phyloP scores from a whole-genome alignment of 2,113 vertebrate species.

The Paramormyrops kingsleyae region DNA sequence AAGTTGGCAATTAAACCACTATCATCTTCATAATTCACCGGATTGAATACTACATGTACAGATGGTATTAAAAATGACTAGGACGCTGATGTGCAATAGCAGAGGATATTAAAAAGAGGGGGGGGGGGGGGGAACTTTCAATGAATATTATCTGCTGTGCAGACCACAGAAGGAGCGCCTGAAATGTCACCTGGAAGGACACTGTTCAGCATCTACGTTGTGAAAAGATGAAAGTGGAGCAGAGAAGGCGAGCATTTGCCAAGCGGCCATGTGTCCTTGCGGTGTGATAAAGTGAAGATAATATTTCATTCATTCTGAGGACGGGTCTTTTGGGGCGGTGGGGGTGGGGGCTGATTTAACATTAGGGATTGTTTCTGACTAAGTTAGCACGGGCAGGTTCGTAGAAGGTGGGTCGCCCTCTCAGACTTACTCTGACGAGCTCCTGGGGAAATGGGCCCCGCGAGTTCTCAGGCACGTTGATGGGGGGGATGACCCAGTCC shows the following conservation, averaged over 20 bases:
- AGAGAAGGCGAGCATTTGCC: background rate
- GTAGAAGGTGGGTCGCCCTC: conserved; percentile 2
- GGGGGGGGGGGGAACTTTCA: background rate
- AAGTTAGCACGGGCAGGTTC: background rate
- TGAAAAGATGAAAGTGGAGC: background rate
- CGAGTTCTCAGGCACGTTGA: conserved; percentile 94
- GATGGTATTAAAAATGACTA: background rate
- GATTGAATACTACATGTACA: conserved; percentile 13
- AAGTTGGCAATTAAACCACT: conserved; percentile 17
- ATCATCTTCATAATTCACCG: conserved; percentile 9
- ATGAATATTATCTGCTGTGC: background rate
- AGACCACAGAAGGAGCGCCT: background rate
- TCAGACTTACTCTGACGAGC: conserved; percentile 80
- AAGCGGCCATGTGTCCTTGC: background rate
- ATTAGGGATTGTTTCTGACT: background rate
- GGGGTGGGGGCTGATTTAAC: background rate
- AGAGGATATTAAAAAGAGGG: background rate
- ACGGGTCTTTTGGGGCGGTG: background rate
- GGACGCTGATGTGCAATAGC: background rate
- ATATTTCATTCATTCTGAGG: background rate
- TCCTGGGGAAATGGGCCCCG: conserved; percentile 93
- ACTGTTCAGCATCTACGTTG: background rate
- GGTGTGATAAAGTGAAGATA: background rate
- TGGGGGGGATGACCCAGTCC: conserved; percentile 98
- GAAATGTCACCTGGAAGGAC: background rate